These are phyloP conservation scores for Himalopsyche anomala DNA, from an alignment of 2,888 invertebrate species.

Conservation along the genomic window DNA sequence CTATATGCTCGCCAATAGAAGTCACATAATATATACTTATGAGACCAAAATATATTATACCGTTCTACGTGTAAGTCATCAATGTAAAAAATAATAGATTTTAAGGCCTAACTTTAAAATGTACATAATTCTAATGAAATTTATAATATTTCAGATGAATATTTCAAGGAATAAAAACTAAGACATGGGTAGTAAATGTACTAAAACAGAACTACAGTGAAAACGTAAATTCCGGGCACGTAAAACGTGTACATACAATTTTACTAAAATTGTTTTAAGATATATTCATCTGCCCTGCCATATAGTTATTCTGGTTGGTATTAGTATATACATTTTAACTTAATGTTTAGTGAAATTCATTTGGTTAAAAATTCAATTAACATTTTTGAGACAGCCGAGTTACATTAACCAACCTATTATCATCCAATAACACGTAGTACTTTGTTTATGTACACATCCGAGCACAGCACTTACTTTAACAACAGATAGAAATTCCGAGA, in stretches of 20 bases:
- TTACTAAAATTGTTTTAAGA: background rate
- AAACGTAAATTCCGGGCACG: too few species aligned
- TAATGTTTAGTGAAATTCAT: background rate
- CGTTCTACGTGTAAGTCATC: too few species aligned
- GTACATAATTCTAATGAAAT: too few species aligned
- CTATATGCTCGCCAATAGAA: too few species aligned
- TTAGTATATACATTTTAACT: background rate
- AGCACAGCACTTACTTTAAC: constrained; percentile 7
- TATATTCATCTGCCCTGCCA: background rate
- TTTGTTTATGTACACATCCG: background rate
- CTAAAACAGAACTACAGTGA: too few species aligned
- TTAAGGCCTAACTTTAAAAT: too few species aligned
- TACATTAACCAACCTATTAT: constrained; percentile 24
- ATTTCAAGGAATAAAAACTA: too few species aligned
- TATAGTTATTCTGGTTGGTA: background rate
- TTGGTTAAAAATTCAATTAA: constrained; percentile 38
- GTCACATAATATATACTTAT: too few species aligned
- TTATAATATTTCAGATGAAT: too few species aligned
- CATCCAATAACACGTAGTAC: background rate
- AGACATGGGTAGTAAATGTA: too few species aligned
- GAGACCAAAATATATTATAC: too few species aligned
- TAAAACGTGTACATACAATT: background rate
- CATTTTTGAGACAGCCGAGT: constrained; percentile 3
- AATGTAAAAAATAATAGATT: too few species aligned
- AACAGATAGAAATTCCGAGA: constrained; percentile 1